Base-by-base conservation (phyloP, 2,113 vertebrate genomes). In the Tenrec ecaudatus region DNA sequence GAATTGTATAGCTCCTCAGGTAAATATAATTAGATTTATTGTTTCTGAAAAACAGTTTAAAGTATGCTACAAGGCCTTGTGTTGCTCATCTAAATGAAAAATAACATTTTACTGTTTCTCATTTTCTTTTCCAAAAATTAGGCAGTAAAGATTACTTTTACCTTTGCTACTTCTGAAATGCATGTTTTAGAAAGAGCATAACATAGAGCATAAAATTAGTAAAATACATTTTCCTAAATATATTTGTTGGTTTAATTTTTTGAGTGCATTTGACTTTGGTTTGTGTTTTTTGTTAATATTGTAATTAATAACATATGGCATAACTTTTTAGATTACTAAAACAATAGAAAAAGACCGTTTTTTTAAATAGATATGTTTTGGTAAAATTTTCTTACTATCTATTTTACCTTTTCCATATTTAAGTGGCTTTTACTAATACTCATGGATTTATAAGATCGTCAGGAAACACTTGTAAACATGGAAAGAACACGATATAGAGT, bases 1-100 rank as follows among this genome's bases (percentile, higher is more conserved):
- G 69, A 99, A 98, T 97, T 98, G 99, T 4, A 99, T 99, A 95
- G 99, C 99, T 96, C 99, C 99, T 94, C 98, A 99, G 98, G 99
- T 99, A 98, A 98, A 86, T 96, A 77, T 53, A 53, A 53, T 53
- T 12, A 53, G 47, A 10, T 53, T 84, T 80, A 3, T 89, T 89
- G 82, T 79, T 84, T 85, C 58, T 82, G 9, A 53, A 10, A 75
- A 93, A 58, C n/a, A 79, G 14, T 86, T 36, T 82, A 89, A 66
- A 82, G 60, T 81, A 14, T 73, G 3, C 60, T 6, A 2, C 22
- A 29, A 76, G 8, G 69, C 27, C 29, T 82, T 53, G 19, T 82
- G 2, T 31, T 47, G 33, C 82, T 93, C 12, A 23, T 88, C 75
- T 84, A 25, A 15, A 66, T 91, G 77, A 33, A 85, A 89, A 88